Percentiles rank a stretch among this genome's conserved stretches.
Evolutionary conservation across 2,888 invertebrate genomes (phyloP).

Genomic region (Hedychridium roseum): DNA sequence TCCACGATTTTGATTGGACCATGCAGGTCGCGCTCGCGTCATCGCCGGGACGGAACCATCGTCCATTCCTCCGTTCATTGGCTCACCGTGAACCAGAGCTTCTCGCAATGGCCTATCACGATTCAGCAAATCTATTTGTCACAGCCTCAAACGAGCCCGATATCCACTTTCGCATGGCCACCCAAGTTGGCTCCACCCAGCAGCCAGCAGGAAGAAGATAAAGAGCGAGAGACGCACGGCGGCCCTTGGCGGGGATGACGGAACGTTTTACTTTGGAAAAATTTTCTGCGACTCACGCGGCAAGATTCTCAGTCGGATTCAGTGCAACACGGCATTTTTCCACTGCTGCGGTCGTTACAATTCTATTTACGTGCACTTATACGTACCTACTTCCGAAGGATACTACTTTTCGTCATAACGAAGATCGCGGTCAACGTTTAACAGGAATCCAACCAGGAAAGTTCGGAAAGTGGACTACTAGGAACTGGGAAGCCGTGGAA

Average conservation of each 20-base stretch:
- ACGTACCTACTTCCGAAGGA: too few species aligned
- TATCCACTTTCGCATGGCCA: slow-evolving; percentile 20
- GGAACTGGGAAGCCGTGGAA: too few species aligned
- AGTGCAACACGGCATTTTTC: slow-evolving; percentile 14
- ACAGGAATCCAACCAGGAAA: too few species aligned
- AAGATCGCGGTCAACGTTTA: too few species aligned
- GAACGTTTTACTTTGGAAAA: slow-evolving; percentile 4
- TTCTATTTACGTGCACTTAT: too few species aligned
- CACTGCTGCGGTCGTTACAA: too few species aligned
- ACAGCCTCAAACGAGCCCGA: too few species aligned
- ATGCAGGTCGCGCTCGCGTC: too few species aligned
- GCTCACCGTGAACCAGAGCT: neutral
- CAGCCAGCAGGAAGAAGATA: slow-evolving; percentile 1
- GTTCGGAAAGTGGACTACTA: too few species aligned
- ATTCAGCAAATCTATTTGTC: neutral
- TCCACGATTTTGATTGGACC: slow-evolving; percentile 7
- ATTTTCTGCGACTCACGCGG: slow-evolving; percentile 18
- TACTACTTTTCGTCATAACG: too few species aligned
- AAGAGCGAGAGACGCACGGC: neutral
- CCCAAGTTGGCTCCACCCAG: slow-evolving; percentile 9
- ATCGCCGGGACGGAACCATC: too few species aligned
- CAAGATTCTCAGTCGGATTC: slow-evolving; percentile 11
- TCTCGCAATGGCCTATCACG: neutral
- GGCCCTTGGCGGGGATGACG: neutral
- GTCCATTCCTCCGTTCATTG: neutral